Conservation (phyloP, 2,888 invertebrate species). For the Acholoe squamosa region DNA sequence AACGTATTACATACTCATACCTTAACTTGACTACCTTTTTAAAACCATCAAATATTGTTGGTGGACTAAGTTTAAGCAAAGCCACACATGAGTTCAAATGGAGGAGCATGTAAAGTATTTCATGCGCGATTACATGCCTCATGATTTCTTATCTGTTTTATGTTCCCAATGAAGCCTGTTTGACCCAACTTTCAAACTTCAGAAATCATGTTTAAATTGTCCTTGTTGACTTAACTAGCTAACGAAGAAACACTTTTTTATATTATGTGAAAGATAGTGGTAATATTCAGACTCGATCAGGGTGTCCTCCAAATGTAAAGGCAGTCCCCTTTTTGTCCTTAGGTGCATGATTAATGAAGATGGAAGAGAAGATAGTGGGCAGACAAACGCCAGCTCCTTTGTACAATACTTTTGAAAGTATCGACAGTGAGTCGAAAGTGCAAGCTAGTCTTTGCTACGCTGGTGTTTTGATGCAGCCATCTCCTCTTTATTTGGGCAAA, state of each 20-base stretch:
- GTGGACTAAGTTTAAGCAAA: background rate
- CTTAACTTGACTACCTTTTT: background rate
- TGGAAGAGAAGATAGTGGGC: background rate
- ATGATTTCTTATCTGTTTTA: background rate
- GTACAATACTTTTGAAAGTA: constrained; percentile 49
- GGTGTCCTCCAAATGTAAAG: too few species aligned
- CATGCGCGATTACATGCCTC: background rate
- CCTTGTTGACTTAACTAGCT: background rate
- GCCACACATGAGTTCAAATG: background rate
- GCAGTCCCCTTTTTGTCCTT: too few species aligned
- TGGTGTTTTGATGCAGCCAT: background rate
- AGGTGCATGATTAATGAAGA: too few species aligned
- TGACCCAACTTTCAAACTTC: background rate
- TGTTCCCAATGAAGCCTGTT: background rate
- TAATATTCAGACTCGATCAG: background rate
- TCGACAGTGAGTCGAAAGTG: constrained; percentile 28
- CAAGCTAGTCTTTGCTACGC: constrained; percentile 45
- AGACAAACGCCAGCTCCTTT: constrained; percentile 5
- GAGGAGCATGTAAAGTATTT: background rate
- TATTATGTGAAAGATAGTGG: background rate
- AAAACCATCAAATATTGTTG: background rate
- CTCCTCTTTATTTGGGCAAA: background rate
- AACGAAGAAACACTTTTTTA: background rate
- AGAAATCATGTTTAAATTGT: background rate
- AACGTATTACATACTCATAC: constrained; percentile 20